Evolutionary conservation across 1,140 invertebrate genomes (phyloP), one percentile per base, ranked within the genome.

Genomic region (Melitaea cinxia): DNA sequence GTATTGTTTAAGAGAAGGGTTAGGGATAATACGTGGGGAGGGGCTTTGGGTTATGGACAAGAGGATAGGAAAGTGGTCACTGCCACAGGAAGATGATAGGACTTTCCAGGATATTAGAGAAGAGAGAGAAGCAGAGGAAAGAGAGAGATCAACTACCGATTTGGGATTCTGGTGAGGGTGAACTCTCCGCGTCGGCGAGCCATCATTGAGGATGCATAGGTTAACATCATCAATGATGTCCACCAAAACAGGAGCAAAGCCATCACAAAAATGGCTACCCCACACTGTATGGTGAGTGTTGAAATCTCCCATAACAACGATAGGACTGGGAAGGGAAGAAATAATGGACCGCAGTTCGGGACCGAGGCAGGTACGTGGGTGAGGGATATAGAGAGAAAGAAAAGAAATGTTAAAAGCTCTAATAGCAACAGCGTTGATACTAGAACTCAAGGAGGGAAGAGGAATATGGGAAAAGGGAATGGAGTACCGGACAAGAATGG

Each of bases 191-290:
- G n/a, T n/a, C n/a, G n/a, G n/a, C n/a, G n/a, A n/a, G n/a, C 60
- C 67, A 60, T 72, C 55, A 54, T 75, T 75, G n/a, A 75, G 19
- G n/a, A 75, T 19, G 17, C 58, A 72, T 2, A 72, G 17, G 33
- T 68, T 57, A 0, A 42, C 15, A 1, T 68, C 67, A 54, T 75
- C 65, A 54, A 70, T n/a, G 0, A 69, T 28, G 3, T 72, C 64
- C 5, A 68, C 4, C 30, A 56, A 39, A 6, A 3, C 9, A 4
- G 14, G 7, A 37, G 30, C 12, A 21, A 56, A 56, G 4, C 12
- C n/a, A 21, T 56, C 53, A 56, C 15, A 37, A 17, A 55, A 37
- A 33, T 37, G 21, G 7, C 14, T 50, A 2, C 57, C 57, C 57
- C 45, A 60, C 9, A n/a, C n/a, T 23, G 47, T 60, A 19, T 60